These are phyloP conservation scores for Plagodis pulveraria DNA, from an alignment of 2,888 invertebrate species.

Conservation along the genomic window DNA sequence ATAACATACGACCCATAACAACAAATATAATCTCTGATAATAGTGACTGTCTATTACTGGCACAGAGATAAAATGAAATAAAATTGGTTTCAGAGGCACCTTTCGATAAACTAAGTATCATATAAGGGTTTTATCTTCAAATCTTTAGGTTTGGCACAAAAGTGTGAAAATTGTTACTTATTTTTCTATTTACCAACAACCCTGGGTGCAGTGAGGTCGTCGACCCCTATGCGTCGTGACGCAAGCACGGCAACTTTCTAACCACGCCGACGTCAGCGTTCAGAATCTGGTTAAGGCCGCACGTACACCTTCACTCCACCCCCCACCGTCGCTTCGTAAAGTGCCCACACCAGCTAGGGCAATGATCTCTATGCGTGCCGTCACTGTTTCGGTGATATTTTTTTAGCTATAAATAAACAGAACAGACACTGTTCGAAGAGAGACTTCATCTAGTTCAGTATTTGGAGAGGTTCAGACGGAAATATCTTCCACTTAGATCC, in stretches of 20 bases:
- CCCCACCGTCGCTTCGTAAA: constrained; percentile 30
- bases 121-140: too few relatives aligned
- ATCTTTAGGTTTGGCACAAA: too few relatives aligned
- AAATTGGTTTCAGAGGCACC: too few relatives aligned
- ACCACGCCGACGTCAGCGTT: constrained; percentile 72
- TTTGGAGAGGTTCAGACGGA: constrained; percentile 13
- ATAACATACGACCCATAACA: too few relatives aligned
- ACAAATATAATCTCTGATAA: too few relatives aligned
- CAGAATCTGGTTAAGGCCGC: constrained; percentile 74
- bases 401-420: constrained; percentile 34
- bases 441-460: constrained; percentile 15
- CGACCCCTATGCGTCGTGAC: constrained; percentile 76
- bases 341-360: constrained; percentile 34
- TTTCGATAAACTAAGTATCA: too few relatives aligned
- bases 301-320: constrained; percentile 54
- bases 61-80: too few relatives aligned
- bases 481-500: constrained; percentile 13
- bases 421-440: constrained; percentile 20
- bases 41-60: too few relatives aligned
- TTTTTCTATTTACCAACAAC: constrained; percentile 34
- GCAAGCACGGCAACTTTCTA: constrained; percentile 82
- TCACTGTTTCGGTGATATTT: constrained; percentile 24
- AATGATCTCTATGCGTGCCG: constrained; percentile 42
- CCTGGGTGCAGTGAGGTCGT: constrained; percentile 55
- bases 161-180: background rate